A percentile compares a stretch with the other conserved stretches of the same genome.
These are phyloP conservation scores for Sula dactylatra DNA, from an alignment of 2,113 vertebrate genomes.

Conservation along the genomic window DNA sequence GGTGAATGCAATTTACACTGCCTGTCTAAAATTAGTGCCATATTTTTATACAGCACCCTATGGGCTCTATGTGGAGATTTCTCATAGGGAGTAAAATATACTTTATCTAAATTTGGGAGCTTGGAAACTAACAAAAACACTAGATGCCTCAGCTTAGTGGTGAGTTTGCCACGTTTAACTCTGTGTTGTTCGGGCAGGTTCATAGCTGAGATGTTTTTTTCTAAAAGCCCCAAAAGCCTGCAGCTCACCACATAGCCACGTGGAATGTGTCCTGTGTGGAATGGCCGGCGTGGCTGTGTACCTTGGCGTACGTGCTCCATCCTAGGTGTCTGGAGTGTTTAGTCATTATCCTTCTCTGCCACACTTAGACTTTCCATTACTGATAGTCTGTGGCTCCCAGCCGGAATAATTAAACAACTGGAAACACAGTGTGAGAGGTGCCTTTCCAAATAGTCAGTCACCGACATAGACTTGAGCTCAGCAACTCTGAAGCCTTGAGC, in stretches of 20 bases:
- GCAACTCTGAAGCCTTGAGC: background rate
- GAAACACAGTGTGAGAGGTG: background rate
- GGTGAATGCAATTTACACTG: background rate
- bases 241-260: background rate
- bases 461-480: background rate
- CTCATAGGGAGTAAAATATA: background rate
- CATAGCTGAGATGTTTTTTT: background rate
- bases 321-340: background rate
- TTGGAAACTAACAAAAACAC: background rate
- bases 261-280: background rate
- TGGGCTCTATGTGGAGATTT: background rate
- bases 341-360: background rate
- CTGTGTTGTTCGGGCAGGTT: background rate
- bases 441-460: background rate
- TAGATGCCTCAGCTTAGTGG: background rate
- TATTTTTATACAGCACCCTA: background rate
- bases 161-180: background rate
- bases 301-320: background rate
- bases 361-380: background rate
- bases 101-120: background rate
- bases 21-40: background rate
- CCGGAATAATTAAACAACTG: background rate
- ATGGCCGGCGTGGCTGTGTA: rapidly evolving
- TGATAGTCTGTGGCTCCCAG: background rate
- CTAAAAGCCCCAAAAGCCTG: background rate